Evolutionary conservation across 2,888 invertebrate genomes (phyloP), one percentile per base, ranked within the genome.

Genomic region (Diarsia mendica): DNA sequence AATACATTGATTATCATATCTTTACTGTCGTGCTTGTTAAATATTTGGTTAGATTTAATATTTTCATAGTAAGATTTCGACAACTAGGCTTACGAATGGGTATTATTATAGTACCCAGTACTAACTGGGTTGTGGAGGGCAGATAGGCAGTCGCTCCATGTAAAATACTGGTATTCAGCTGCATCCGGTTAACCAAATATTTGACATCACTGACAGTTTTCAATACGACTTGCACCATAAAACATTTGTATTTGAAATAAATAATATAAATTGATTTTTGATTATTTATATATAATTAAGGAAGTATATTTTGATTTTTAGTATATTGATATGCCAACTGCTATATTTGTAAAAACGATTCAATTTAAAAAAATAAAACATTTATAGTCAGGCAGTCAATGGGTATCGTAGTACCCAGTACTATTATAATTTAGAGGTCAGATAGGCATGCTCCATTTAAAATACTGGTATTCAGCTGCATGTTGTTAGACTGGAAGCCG

Each of bases 301-400:
- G 75, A 73, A 79, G 28, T 61, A 73, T 68, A 71, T 58, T 72
- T 73, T 64, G 58, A 46, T n/a, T 46, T 33, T 58, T n/a, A 23
- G 18, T 67, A 61, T 10, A 72, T 63, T 72, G 55, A 49, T 82
- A 76, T 70, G 48, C 67, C 51, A 55, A 82, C 85, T 79, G 79
- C 58, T 79, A 60, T 3, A 66, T 15, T 66, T 28, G 2, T 53
- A 51, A 23, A 49, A 49, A 20, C 8, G 3, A 28, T 6, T 23
- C 13, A 8, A 28, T 20, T 15, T 13, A 8, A n/a, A 18, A 73
- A 58, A 28, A 28, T 23, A 23, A 23, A 55, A 23, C 55, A 55
- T 11, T 13, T 13, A 23, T 13, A 3, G 23, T 55, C 23, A 13
- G 23, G n/a, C 53, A 10, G 11, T 23, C n/a, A 53, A n/a, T 13